Base-by-base conservation (phyloP, 2,113 vertebrate genomes). In the Polyodon spathula region DNA sequence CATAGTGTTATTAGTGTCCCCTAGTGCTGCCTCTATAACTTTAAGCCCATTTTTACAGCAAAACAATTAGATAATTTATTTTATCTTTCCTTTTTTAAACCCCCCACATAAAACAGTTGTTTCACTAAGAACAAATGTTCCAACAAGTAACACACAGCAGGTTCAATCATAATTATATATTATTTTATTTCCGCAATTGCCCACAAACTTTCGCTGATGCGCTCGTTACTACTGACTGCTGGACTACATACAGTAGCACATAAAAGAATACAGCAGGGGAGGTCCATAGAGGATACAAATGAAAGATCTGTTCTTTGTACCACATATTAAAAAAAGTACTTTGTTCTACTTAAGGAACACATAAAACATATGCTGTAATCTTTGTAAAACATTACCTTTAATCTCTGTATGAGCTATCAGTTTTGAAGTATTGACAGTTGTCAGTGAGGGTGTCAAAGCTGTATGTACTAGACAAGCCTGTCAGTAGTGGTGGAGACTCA, bases 381-480 rank as follows among this genome's bases (percentile, higher is more conserved):
- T 50, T 50, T 50, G 9, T n/a, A 50, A 50, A 50, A 50, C 15
- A 11, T 50, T 50, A n/a, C 5, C 4, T 50, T 50, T 50, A 50
- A 50, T 50, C 48, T 50, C 48, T 8, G 14, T 50, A 50, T 50
- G 48, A 50, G 27, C 27, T 27, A 27, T 27, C 27, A 27, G 48
- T 50, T 50, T 11, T 50, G 12, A 50, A 4, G 48, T 50, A 14
- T 50, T 50, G 48, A n/a, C 12, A n/a, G 5, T 50, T n/a, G 48
- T 11, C 48, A 50, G 48, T 50, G 8, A n/a, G 48, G 14, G 1
- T 50, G 48, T 72, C 72, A 65, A 43, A 68, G 69, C 65, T 59
- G 43, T 63, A 58, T 27, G 27, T 27, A 27, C 27, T 27, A 27
- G 27, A 27, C 27, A 27, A 27, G 27, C 27, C 27, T 27, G 27